Base-by-base conservation (phyloP, 2,113 vertebrate genomes). In the Stigmatopora nigra region DNA sequence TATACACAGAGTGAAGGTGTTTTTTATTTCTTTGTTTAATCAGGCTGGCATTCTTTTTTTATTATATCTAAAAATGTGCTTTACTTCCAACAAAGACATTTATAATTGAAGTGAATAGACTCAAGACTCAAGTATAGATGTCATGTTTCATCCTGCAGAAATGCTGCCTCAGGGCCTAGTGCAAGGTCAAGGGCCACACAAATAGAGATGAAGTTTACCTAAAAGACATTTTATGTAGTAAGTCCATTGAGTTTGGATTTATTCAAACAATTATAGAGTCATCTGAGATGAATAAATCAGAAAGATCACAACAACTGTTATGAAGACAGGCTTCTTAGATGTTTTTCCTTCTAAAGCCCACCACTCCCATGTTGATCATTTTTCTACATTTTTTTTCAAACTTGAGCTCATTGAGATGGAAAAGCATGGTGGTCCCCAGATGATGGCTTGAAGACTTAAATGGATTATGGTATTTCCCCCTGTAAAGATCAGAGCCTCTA, bases 401-500 rank as follows among this genome's bases (percentile, higher is more conserved):
- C 46, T 20, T 19, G 36, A 53, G 51, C 69, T 71, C 73, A 68
- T 57, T 73, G 55, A 48, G 71, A 63, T 66, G 62, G 41, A 73
- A 58, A 16, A 44, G 68, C 80, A 65, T 67, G 86, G 82, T 84
- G 87, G 84, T 87, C 79, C 62, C 67, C 9, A 51, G 38, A 77
- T 71, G 75, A 85, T 73, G 61, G 13, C 58, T 80, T 82, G 76
- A 84, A 82, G 69, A 80, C 72, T 57, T 16, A 73, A 79, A 65
- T 68, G 78, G 68, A 68, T 80, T 70, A 72, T 63, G 68, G 75
- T 65, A 75, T 82, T 84, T 84, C 71, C 75, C 38, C 70, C 31
- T 58, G 45, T 51, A 72, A 61, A 75, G 74, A 82, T 81, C 79
- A 74, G 81, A 82, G 72, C 82, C 80, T 81, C 78, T 66, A 83